Conservation (phyloP, 2,888 invertebrate species). For the Lasioglossum zephyrum region DNA sequence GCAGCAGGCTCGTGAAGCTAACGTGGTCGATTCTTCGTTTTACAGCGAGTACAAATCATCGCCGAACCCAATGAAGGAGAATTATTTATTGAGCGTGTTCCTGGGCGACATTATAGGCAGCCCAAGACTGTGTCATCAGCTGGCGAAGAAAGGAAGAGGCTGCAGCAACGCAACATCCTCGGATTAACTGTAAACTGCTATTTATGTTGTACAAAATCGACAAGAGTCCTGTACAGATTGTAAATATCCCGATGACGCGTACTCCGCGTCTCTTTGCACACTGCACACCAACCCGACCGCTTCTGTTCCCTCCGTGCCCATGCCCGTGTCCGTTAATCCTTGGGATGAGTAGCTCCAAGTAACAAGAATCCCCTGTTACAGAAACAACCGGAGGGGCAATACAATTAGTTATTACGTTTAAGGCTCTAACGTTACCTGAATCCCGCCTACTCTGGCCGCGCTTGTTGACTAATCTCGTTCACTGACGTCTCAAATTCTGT, state of each 20-base stretch:
- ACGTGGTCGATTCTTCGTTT: slow-evolving; percentile 55
- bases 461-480: not conserved
- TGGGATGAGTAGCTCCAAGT: not conserved
- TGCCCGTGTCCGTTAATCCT: slow-evolving; percentile 22
- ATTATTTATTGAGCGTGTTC: slow-evolving; percentile 93
- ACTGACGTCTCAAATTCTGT: not conserved
- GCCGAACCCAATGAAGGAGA: slow-evolving; percentile 88
- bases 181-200: slow-evolving; percentile 56
- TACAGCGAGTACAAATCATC: slow-evolving; percentile 92
- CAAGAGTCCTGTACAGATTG: slow-evolving; percentile 44
- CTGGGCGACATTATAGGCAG: slow-evolving; percentile 94
- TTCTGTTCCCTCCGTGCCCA: not conserved
- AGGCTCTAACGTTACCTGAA: slow-evolving; percentile 20
- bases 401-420: slow-evolving; percentile 35
- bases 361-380: not conserved
- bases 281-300: not conserved
- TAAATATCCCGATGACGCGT: slow-evolving; percentile 60
- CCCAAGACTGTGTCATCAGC: slow-evolving; percentile 91
- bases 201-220: slow-evolving; percentile 33
- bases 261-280: slow-evolving; percentile 18
- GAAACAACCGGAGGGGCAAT: not conserved
- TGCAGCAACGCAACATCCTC: slow-evolving; percentile 82
- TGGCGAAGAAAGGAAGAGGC: slow-evolving; percentile 89
- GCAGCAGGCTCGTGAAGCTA: not conserved
- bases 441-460: not conserved